phyloP scores from a whole-genome alignment of 2,797 vertebrate genomes.

The Melanogrammus aeglefinus region DNA sequence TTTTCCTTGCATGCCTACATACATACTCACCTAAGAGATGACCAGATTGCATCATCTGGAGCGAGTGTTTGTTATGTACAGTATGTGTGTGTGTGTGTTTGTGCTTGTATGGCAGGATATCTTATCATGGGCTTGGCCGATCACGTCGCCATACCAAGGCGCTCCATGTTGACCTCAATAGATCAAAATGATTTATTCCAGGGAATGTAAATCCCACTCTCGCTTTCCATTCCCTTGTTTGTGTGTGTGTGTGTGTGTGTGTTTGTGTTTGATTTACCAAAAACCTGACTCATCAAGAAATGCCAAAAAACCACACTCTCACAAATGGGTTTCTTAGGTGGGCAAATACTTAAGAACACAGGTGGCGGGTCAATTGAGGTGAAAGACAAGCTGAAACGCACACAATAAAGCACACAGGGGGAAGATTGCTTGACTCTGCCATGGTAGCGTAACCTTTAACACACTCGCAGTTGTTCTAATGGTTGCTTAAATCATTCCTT shows the following conservation, averaged over 20 bases:
- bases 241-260: neutral
- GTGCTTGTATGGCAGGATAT: neutral
- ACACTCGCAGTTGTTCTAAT: neutral
- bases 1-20: neutral
- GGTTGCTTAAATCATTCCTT: too few species aligned
- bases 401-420: neutral
- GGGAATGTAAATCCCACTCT: conserved; percentile 22
- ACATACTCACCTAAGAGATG: too few species aligned
- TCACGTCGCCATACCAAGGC: conserved; percentile 55
- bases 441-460: neutral
- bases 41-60: neutral
- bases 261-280: neutral
- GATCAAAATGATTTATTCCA: conserved; percentile 71
- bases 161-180: conserved; percentile 71
- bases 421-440: neutral
- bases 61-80: neutral
- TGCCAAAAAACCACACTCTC: conserved; percentile 12
- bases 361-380: neutral
- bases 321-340: neutral
- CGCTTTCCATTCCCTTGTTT: conserved; percentile 4
- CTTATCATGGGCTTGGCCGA: conserved; percentile 56
- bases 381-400: neutral
- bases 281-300: conserved; percentile 28
- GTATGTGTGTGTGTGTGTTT: conserved; percentile 12
- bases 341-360: too few species aligned